phyloP scores from a whole-genome alignment of 2,888 invertebrate genomes.

The Tinea trinotella region DNA sequence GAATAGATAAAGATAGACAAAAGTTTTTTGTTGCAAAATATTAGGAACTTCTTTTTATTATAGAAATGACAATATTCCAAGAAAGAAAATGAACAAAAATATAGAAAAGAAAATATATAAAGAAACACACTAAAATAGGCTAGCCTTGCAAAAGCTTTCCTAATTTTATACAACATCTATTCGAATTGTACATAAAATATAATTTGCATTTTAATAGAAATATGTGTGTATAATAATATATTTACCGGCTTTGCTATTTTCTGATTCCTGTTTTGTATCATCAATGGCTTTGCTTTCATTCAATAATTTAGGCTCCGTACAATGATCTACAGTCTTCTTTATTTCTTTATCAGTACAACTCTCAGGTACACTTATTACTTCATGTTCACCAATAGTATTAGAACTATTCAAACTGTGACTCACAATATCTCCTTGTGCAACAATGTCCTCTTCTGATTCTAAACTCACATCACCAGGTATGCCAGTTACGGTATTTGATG shows the following conservation, averaged over 20 bases:
- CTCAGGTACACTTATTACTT: slow-evolving; percentile 30
- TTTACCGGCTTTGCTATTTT: slow-evolving; percentile 33
- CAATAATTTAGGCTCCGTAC: not conserved
- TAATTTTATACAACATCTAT: no score
- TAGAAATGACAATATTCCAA: no score
- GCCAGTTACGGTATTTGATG: slow-evolving; percentile 40
- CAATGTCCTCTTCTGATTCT: slow-evolving; percentile 43
- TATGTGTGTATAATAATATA: no score
- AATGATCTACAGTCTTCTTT: not conserved
- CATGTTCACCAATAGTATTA: slow-evolving; percentile 31
- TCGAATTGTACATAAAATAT: no score
- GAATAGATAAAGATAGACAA: no score
- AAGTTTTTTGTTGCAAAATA: no score
- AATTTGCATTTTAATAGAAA: no score
- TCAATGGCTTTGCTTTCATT: slow-evolving; percentile 25
- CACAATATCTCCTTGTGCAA: slow-evolving; percentile 53
- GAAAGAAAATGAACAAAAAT: no score
- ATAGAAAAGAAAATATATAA: no score
- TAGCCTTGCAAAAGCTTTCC: no score
- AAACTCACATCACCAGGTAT: slow-evolving; percentile 29
- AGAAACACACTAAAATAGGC: no score
- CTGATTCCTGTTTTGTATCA: slow-evolving; percentile 21
- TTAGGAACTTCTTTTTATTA: no score
- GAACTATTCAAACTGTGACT: slow-evolving; percentile 41
- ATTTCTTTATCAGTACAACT: not conserved